Conservation (phyloP, 2,113 vertebrate genomes). For the Atractosteus spatula region DNA sequence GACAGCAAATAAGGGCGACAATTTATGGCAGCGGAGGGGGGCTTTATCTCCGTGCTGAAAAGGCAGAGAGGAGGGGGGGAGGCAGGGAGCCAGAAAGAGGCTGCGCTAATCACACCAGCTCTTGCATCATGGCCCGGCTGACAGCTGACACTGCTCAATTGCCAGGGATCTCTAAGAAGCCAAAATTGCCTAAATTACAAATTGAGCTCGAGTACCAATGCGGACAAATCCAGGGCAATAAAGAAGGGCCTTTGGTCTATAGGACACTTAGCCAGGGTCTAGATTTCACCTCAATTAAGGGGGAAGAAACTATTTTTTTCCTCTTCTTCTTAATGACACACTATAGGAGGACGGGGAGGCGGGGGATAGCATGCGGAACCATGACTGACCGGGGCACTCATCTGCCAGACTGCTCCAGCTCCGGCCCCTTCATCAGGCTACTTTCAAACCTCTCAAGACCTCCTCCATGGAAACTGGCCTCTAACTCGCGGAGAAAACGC, state of each 20-base stretch:
- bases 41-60: conserved; percentile 25
- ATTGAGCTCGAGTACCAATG: conserved; percentile 43
- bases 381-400: conserved; percentile 26
- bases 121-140: conserved; percentile 53
- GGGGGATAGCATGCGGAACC: conserved; percentile 30
- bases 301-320: conserved; percentile 21
- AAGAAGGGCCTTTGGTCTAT: conserved; percentile 42
- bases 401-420: conserved; percentile 34
- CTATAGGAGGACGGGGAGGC: conserved; percentile 17
- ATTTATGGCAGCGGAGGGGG: conserved; percentile 59
- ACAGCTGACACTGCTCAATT: conserved; percentile 40
- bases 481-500: too few relatives aligned
- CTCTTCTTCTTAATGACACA: neutral
- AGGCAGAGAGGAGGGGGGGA: conserved; percentile 36
- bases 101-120: conserved; percentile 59
- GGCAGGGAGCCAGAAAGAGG: conserved; percentile 42
- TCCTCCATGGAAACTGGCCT: neutral
- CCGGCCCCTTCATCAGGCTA: neutral
- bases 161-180: conserved; percentile 36
- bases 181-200: conserved; percentile 57
- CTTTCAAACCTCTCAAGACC: neutral
- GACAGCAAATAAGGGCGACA: conserved; percentile 65
- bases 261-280: conserved; percentile 34
- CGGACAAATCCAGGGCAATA: conserved; percentile 31
- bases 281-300: conserved; percentile 34